Conservation (phyloP, 2,888 invertebrate species). For the Molanna angustata region DNA sequence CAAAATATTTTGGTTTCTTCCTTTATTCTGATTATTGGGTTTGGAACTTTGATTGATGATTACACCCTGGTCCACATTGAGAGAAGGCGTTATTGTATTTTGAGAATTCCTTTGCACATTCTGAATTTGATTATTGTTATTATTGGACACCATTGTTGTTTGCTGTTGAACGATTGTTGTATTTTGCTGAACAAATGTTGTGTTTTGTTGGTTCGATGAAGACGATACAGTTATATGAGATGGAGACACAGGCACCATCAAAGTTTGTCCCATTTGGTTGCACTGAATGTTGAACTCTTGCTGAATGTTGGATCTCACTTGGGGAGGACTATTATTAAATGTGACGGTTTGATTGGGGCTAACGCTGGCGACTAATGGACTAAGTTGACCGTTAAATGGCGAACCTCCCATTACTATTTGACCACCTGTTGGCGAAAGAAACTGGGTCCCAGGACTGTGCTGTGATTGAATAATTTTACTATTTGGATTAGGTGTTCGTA, state of each 20-base stretch:
- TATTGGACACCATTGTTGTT: slow-evolving; percentile 72
- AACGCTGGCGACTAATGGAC: slow-evolving; percentile 72
- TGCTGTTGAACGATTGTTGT: slow-evolving; percentile 83
- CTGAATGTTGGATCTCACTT: slow-evolving; percentile 55
- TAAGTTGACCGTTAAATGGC: slow-evolving; percentile 71
- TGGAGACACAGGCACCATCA: slow-evolving; percentile 68
- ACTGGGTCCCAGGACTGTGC: slow-evolving; percentile 67
- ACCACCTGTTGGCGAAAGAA: slow-evolving; percentile 68
- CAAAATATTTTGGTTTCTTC: slow-evolving; percentile 35
- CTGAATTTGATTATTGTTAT: slow-evolving; percentile 45
- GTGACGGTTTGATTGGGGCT: slow-evolving; percentile 68
- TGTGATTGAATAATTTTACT: slow-evolving; percentile 68
- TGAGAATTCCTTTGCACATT: slow-evolving; percentile 38
- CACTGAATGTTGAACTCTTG: slow-evolving; percentile 73
- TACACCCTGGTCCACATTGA: slow-evolving; percentile 61
- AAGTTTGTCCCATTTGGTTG: slow-evolving; percentile 65
- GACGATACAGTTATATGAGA: slow-evolving; percentile 57
- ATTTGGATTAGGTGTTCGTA: slow-evolving; percentile 70
- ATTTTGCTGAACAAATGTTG: slow-evolving; percentile 80
- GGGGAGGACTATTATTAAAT: slow-evolving; percentile 56
- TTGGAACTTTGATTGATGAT: slow-evolving; percentile 45
- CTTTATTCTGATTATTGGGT: slow-evolving; percentile 30
- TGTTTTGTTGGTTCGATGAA: slow-evolving; percentile 58
- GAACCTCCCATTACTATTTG: slow-evolving; percentile 76
- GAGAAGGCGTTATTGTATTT: slow-evolving; percentile 39